These are phyloP conservation scores for Myiothlypis coronata DNA, from an alignment of 2,797 vertebrate species.

Conservation along the genomic window DNA sequence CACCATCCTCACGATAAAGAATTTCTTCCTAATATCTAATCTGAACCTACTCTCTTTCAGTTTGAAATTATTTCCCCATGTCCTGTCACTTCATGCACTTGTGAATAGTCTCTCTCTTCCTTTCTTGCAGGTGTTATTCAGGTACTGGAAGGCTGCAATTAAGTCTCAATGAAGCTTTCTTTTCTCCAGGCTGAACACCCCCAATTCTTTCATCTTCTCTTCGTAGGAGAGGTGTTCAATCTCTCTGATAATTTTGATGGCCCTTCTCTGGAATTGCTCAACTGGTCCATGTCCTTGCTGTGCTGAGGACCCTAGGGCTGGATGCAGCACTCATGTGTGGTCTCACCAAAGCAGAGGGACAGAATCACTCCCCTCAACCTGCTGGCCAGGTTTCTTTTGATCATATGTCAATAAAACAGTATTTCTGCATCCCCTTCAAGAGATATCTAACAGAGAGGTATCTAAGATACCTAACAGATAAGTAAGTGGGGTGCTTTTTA, in stretches of 20 bases:
- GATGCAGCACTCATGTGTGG: too few species aligned
- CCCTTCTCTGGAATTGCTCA: not conserved
- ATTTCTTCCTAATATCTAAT: not conserved
- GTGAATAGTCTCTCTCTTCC: not conserved
- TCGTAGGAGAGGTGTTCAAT: fast-evolving
- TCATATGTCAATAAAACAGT: not conserved
- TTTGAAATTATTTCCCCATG: not conserved
- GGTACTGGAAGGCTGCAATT: not conserved
- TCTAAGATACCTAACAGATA: not conserved
- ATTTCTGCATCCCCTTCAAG: not conserved
- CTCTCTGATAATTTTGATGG: not conserved
- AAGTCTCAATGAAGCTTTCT: not conserved
- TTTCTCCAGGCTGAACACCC: not conserved
- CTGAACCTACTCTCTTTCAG: not conserved
- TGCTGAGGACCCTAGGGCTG: not conserved
- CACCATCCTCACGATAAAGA: not conserved
- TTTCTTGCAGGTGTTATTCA: not conserved
- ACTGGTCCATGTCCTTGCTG: not conserved
- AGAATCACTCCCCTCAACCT: not conserved
- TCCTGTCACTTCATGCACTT: not conserved
- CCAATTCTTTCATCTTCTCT: not conserved
- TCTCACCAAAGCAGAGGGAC: not conserved
- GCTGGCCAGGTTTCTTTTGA: not conserved
- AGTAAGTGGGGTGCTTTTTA: not conserved
- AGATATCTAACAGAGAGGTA: not conserved